Evolutionary conservation across 2,797 vertebrate genomes (phyloP), one percentile per base, ranked within the genome.

Genomic region (Hyperoplus immaculatus): DNA sequence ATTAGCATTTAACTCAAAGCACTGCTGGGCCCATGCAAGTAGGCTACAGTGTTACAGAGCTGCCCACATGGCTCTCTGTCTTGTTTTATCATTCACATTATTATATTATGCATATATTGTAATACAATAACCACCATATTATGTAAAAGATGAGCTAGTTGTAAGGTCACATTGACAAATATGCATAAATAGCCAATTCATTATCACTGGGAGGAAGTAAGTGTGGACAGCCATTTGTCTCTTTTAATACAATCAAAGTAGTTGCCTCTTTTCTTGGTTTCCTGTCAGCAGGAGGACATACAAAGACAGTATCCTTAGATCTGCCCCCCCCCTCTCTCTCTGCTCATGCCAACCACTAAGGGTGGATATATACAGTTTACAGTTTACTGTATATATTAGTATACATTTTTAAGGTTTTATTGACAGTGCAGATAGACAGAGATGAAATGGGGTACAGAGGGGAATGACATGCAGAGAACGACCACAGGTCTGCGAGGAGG

Each of bases 291-390:
- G 38, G 41, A 58, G 13, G 21, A 57, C 29, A 54, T 12, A n/a
- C 62, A 66, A 51, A 51, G 29, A 16, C 6, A 15, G 36, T 56
- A 47, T 53, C 49, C 13, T 83, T 45, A 51, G 47, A 57, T 76
- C n/a, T 8, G 2, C 3, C 63, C 14, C n/a, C 47, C 42, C 29
- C n/a, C 11, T 1, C 3, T 60, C 14, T 15, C 36, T 59, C 75
- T 10, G 65, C 64, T 56, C 39, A 71, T 11, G 57, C 36, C 60
- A 50, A 66, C 62, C 50, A 57, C 21, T 36, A 60, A 2, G 29
- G 29, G 29, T 29, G 29, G 29, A 29, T 29, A 29, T 29, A 29
- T 29, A 29, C 29, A 29, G 29, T 29, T 29, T 29, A 29, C 29
- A 29, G 29, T 29, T 29, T 29, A 29, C 29, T 29, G 29, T 29